phyloP scores from a whole-genome alignment of 2,797 vertebrate species.

The Arnoldichthys spilopterus region DNA sequence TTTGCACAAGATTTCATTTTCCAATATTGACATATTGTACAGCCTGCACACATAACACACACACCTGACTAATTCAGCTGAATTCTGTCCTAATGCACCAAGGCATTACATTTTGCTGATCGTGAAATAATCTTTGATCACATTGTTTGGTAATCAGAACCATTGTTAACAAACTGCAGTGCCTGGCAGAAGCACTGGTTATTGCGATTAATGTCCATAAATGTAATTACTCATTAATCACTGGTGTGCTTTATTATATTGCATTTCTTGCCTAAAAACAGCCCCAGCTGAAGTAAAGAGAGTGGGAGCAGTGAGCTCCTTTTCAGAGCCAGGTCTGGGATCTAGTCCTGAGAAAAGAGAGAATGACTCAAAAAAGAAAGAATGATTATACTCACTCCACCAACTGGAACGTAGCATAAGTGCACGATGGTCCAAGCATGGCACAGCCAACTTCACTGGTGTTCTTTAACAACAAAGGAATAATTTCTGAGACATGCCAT shows the following conservation, averaged over 20 bases:
- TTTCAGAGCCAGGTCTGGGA: not conserved
- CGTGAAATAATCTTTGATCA: not conserved
- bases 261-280: too few species aligned
- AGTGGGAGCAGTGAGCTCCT: not conserved
- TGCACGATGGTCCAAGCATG: constrained; percentile 91
- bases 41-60: too few species aligned
- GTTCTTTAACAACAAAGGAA: constrained; percentile 50
- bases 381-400: constrained; percentile 86
- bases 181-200: not conserved
- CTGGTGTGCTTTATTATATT: too few species aligned
- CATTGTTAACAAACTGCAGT: not conserved
- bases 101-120: not conserved
- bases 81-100: not conserved
- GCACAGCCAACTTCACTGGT: constrained; percentile 78
- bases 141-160: not conserved
- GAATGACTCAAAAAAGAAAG: not conserved
- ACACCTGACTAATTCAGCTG: not conserved
- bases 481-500: not conserved
- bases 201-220: not conserved
- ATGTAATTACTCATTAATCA: too few species aligned
- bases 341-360: not conserved
- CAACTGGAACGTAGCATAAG: constrained; percentile 92
- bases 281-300: too few species aligned
- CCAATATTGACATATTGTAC: too few species aligned
- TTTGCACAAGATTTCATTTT: too few species aligned